phyloP scores from a whole-genome alignment of 2,888 invertebrate genomes.

The Stenurella melanura region DNA sequence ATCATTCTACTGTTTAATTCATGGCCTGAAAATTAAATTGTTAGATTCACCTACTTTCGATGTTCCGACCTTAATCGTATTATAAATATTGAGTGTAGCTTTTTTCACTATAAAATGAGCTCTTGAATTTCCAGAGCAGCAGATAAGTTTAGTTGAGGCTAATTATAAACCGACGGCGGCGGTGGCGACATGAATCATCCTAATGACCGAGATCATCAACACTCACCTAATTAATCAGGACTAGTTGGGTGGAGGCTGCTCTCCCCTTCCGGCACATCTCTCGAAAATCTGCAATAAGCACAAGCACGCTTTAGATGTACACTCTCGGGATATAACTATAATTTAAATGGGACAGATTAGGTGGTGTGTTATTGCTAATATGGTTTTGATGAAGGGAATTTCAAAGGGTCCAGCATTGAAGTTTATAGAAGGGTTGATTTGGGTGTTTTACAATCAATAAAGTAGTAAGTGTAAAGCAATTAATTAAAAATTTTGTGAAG shows the following conservation, averaged over 20 bases:
- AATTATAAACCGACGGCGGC: slow-evolving; percentile 30
- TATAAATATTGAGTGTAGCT: not conserved
- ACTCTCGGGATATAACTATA: slow-evolving; percentile 33
- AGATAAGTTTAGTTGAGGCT: slow-evolving; percentile 13
- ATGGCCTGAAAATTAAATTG: not conserved
- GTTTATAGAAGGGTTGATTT: slow-evolving; percentile 27
- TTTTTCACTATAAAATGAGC: not conserved
- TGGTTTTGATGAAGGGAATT: slow-evolving; percentile 40
- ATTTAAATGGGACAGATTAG: slow-evolving; percentile 40
- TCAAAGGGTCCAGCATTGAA: slow-evolving; percentile 19
- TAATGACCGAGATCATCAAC: slow-evolving; percentile 68
- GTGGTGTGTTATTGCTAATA: slow-evolving; percentile 32
- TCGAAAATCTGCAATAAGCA: slow-evolving; percentile 31
- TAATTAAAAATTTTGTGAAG: slow-evolving; percentile 22
- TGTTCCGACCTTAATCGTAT: not conserved
- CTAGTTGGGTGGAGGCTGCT: slow-evolving; percentile 24
- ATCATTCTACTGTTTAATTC: too few species aligned
- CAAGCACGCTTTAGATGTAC: slow-evolving; percentile 7
- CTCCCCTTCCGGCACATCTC: slow-evolving; percentile 21
- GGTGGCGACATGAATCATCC: slow-evolving; percentile 44
- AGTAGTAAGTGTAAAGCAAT: slow-evolving; percentile 15
- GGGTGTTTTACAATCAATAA: slow-evolving; percentile 21
- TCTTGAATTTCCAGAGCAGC: not conserved
- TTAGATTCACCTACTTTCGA: not conserved
- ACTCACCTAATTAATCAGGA: slow-evolving; percentile 68